Evolutionary conservation across 2,113 vertebrate species (phyloP).

Genomic region (Oryzias celebensis): DNA sequence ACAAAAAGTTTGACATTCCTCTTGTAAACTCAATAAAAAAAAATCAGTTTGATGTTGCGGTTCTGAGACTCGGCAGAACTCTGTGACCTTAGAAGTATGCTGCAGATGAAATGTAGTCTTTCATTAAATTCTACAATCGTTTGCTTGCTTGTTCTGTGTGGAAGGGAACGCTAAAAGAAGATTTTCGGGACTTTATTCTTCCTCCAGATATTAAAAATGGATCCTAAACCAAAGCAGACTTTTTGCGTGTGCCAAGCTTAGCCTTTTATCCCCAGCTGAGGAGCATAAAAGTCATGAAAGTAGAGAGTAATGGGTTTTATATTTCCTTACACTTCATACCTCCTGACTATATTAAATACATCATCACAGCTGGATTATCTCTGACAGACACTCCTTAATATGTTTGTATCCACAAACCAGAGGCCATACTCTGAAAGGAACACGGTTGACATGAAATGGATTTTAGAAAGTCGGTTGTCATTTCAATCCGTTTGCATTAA

Average conservation of each 20-base stretch:
- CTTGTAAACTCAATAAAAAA: constrained; percentile 1
- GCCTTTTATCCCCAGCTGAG: constrained; percentile 33
- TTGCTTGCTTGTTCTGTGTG: constrained; percentile 21
- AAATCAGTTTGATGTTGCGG: constrained; percentile 17
- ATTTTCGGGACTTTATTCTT: constrained; percentile 29
- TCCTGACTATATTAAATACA: constrained; percentile 14
- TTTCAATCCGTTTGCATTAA: not conserved
- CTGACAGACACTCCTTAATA: constrained; percentile 4
- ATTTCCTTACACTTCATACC: constrained; percentile 31
- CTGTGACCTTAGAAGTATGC: not conserved
- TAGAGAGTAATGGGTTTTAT: constrained; percentile 37
- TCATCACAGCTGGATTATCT: constrained; percentile 29
- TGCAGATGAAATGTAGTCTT: constrained; percentile 14
- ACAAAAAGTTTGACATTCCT: constrained; percentile 19
- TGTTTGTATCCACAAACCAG: not conserved
- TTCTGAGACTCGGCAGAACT: not conserved
- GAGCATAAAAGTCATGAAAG: constrained; percentile 48
- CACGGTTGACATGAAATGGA: not conserved
- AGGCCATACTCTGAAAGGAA: not conserved
- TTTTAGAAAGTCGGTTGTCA: constrained; percentile 9
- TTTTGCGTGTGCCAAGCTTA: constrained; percentile 39
- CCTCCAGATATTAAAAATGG: constrained; percentile 26
- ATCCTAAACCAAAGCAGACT: constrained; percentile 33
- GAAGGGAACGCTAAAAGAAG: constrained; percentile 17
- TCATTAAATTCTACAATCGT: constrained; percentile 29